phyloP scores from a whole-genome alignment of 2,888 invertebrate species.

The Agrochola circellaris region DNA sequence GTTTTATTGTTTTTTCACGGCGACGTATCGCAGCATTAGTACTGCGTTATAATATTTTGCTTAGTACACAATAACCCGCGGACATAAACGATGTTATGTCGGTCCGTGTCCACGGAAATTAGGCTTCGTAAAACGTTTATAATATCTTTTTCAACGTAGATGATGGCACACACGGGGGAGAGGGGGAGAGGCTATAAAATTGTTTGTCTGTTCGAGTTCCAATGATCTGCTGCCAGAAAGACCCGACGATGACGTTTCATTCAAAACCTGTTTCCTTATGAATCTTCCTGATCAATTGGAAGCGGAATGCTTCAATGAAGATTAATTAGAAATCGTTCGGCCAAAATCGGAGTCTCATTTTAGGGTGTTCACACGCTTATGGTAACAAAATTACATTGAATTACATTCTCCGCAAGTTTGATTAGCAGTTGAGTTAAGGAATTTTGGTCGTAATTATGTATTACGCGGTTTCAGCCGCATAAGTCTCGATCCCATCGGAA shows the following conservation, averaged over 20 bases:
- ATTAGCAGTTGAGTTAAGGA: background rate
- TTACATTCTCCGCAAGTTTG: conserved; percentile 5
- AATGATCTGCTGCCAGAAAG: conserved; percentile 1
- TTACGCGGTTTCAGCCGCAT: too few species aligned
- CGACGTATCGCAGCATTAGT: conserved; percentile 78
- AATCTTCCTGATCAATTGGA: conserved; percentile 30
- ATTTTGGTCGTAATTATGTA: background rate
- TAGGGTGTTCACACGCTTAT: background rate
- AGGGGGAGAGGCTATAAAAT: conserved; percentile 22
- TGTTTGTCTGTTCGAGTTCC: conserved; percentile 34
- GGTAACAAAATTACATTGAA: background rate
- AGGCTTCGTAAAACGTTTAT: conserved; percentile 65
- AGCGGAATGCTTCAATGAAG: conserved; percentile 38
- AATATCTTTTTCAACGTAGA: conserved; percentile 51
- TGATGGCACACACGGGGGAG: conserved; percentile 10
- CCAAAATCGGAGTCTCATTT: conserved; percentile 11
- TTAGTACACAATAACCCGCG: conserved; percentile 76
- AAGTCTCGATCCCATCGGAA: too few species aligned
- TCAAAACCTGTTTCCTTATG: conserved; percentile 37
- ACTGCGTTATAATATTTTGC: conserved; percentile 82
- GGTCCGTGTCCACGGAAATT: conserved; percentile 69
- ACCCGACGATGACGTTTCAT: conserved; percentile 11
- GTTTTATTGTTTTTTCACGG: conserved; percentile 87
- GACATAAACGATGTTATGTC: conserved; percentile 74
- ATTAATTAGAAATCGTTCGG: conserved; percentile 28